Base-by-base conservation (phyloP, 2,888 invertebrate genomes). In the Leptinotarsa haldemani region DNA sequence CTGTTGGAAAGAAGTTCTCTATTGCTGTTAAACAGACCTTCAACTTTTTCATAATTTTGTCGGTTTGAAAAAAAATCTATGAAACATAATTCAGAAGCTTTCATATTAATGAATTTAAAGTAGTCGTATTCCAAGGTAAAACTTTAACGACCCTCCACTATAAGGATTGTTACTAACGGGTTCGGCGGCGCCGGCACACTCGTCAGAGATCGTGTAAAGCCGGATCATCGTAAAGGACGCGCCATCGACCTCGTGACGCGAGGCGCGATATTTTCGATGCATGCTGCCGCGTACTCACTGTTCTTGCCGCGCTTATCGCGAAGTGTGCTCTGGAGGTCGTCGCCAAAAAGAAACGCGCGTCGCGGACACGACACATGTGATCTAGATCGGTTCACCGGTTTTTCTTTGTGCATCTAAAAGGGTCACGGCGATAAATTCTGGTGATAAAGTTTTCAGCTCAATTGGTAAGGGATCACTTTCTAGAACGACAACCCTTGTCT, bases 231-330 rank as follows among this genome's bases (percentile, higher is more conserved):
- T 80, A 78, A 80, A 84, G 81, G 83, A 82, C 66, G 74, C 84
- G 85, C 85, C 84, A 82, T 83, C 84, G 84, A 85, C 86, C 86
- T 85, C 86, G 86, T 86, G 83, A 80, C 80, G 81, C 80, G 80
- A 80, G 79, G 82, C 82, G 81, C 80, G 30, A 40, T 30, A 16
- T 40, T 30, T 76, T 75, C 78, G 76, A 74, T 75, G 78, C 79
- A 78, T 75, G 78, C 73, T 76, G 80, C 68, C 75, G 73, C 68
- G 71, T 70, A 70, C 70, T 70, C 86, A 84, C 84, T 84, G 84
- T 84, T 82, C 82, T 79, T 80, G 70, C 82, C 83, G 85, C 82
- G 82, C 83, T 84, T 80, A 81, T 82, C 83, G 84, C 81, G 82
- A 82, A 82, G 83, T 81, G 85, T 83, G 80, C 78, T 78, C 73